Evolutionary conservation across 2,888 invertebrate species (phyloP), one percentile per base, ranked within the genome.

Genomic region (Strigamia maritima): DNA sequence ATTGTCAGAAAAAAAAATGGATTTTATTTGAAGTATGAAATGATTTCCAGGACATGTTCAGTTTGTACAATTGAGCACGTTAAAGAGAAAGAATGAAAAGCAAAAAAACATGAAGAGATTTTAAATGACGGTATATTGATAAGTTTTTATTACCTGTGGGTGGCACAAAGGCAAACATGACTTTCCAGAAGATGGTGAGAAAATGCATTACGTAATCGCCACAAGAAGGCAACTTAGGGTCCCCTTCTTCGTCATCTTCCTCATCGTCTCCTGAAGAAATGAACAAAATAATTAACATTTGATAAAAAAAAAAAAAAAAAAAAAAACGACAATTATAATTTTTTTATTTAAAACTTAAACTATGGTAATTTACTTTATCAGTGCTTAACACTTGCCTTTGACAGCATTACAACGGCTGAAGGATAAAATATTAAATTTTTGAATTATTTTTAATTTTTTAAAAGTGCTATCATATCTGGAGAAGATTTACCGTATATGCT

Each of bases 131-230:
- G 24, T 70, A 26, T 70, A 26, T 70, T 7, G 16, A 24, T 16
- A 60, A 22, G 19, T 10, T 35, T 6, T 16, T 4, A 28, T 49
- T 77, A 94, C 95, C 97, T 88, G 98, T 98, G 28, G 99, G 99
- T 83, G 99, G 98, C 82, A 99, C 94, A 87, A 97, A 94, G 80
- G 98, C 98, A 87, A 98, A 99, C 81, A 97, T 87, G 79, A 99
- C 89, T 88, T 99, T 99, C 99, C 99, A 99, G 88, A 98, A 97
- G 81, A 99, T 89, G 14, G 98, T 97, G 82, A 98, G 88, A 85
- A 94, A 92, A 88, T 99, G 99, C 90, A 98, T 92, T 80, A 97
- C 90, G 88, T 99, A 99, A 88, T 98, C 98, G 81, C 91, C 89
- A 84, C 93, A 92, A 28, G 95, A 93, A 19, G 95, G 97, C 82